Percentiles rank a stretch among this genome's conserved stretches.
Conservation (phyloP, 2,797 vertebrate genomes). For the Acrossocheilus fasciatus region DNA sequence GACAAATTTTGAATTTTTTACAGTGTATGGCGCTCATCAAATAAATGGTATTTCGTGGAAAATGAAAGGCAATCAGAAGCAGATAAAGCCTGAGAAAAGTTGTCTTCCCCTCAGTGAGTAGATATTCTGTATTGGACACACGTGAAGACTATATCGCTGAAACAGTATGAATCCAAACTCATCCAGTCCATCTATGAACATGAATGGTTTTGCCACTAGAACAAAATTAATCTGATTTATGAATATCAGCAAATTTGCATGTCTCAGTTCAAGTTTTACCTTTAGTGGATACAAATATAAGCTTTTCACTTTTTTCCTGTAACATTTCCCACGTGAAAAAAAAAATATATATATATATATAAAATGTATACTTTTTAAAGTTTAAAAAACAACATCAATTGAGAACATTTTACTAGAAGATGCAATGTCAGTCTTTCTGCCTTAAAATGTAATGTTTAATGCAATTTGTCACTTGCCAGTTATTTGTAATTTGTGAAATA, state of each 20-base stretch:
- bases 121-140: not conserved
- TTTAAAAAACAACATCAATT: no score
- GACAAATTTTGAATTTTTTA: no score
- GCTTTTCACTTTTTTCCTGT: no score
- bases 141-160: not conserved
- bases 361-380: no score
- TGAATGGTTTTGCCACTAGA: not conserved
- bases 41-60: not conserved
- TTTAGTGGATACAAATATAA: no score
- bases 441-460: no score
- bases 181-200: not conserved
- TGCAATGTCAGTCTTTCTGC: no score
- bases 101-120: not conserved
- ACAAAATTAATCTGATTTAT: not conserved
- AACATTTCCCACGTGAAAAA: no score
- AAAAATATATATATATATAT: no score
- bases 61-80: not conserved
- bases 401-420: no score
- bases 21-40: not conserved
- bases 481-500: not conserved
- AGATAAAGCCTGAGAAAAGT: not conserved
- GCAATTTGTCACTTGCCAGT: not conserved
- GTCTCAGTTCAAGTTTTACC: no score
- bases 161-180: not conserved
- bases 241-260: no score